These are phyloP conservation scores for Bubo bubo DNA, from an alignment of 2,113 vertebrate genomes.

Conservation along the genomic window DNA sequence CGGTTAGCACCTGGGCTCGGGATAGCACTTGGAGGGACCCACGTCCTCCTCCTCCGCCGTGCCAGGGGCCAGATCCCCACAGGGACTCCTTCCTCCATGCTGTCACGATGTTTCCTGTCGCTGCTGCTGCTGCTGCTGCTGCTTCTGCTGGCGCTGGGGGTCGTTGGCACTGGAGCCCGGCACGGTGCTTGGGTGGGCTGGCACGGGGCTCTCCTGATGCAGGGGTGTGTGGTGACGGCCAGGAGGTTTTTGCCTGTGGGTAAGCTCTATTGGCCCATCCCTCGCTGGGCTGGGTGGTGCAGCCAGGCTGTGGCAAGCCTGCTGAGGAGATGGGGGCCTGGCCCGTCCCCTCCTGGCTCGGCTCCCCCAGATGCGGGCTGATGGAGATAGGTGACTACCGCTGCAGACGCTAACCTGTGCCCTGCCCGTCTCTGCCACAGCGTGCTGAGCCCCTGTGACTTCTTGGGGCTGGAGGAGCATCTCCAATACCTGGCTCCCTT, in stretches of 20 bases:
- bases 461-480: background rate
- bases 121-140: constrained; percentile 34
- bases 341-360: background rate
- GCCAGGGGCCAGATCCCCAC: background rate
- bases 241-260: background rate
- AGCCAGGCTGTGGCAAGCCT: background rate
- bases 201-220: background rate
- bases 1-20: background rate
- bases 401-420: background rate
- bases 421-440: background rate
- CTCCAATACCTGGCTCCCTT: background rate
- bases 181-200: background rate
- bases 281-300: background rate
- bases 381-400: background rate
- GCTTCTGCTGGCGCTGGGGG: constrained; percentile 17
- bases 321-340: background rate
- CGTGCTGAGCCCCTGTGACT: accelerated
- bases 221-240: background rate
- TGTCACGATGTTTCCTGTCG: background rate
- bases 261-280: accelerated
- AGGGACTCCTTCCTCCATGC: background rate
- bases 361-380: background rate
- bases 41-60: background rate
- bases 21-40: background rate
- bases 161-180: background rate